These are phyloP conservation scores for Bombycilla garrulus DNA, from an alignment of 2,113 vertebrate species.

Conservation along the genomic window DNA sequence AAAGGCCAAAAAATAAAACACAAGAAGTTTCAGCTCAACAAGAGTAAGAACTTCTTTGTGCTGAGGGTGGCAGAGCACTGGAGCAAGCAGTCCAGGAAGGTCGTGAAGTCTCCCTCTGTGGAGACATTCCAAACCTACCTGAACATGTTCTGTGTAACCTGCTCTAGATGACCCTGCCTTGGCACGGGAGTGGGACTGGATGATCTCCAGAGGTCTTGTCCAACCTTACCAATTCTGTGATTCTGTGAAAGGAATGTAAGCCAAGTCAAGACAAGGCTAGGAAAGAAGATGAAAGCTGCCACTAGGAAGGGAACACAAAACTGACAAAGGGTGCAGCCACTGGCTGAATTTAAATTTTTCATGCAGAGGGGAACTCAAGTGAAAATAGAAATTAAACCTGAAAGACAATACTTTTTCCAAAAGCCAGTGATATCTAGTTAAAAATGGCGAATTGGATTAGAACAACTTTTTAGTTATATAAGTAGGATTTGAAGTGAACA, in stretches of 20 bases:
- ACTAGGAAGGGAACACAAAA: background rate
- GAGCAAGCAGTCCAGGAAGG: background rate
- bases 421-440: background rate
- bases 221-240: background rate
- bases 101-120: background rate
- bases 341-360: background rate
- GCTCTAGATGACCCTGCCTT: background rate
- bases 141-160: background rate
- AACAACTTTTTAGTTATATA: background rate
- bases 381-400: background rate
- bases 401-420: background rate
- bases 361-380: background rate
- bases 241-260: background rate
- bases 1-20: background rate
- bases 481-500: background rate
- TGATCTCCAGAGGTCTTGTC: background rate
- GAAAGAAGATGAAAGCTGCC: background rate
- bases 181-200: background rate
- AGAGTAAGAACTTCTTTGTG: background rate
- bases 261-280: background rate
- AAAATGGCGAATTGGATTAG: background rate
- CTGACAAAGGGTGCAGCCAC: background rate
- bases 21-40: background rate
- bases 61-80: background rate
- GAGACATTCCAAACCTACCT: background rate